Conservation (phyloP, 1,140 invertebrate genomes). For the Halesus radiatus region DNA sequence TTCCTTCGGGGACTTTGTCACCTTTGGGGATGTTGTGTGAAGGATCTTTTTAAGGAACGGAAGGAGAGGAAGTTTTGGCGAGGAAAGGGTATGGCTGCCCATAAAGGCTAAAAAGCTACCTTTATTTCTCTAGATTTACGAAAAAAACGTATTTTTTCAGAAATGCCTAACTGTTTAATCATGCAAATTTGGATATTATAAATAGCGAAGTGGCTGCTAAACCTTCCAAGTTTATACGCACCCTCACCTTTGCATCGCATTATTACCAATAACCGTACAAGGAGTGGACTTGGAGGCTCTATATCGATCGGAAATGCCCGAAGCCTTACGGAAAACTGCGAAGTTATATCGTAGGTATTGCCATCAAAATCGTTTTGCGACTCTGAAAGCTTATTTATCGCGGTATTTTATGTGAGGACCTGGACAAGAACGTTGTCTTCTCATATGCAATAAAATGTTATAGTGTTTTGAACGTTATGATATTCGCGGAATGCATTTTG, state of each 20-base stretch:
- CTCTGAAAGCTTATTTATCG: conserved; percentile 16
- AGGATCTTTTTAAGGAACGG: too few relatives aligned
- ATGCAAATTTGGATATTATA: too few relatives aligned
- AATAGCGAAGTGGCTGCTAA: not conserved
- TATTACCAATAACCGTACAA: conserved; percentile 31
- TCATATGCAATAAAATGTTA: conserved; percentile 26
- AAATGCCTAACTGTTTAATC: too few relatives aligned
- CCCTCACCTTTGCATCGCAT: not conserved
- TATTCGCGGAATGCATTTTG: conserved; percentile 6
- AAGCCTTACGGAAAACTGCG: conserved; percentile 29
- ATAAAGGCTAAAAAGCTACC: too few relatives aligned
- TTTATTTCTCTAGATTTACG: too few relatives aligned
- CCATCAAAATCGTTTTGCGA: conserved; percentile 30
- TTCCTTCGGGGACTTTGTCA: too few relatives aligned
- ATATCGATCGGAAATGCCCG: conserved; percentile 13
- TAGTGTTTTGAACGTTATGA: not conserved
- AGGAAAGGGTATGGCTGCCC: too few relatives aligned
- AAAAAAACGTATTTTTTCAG: too few relatives aligned
- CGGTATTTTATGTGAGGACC: conserved; percentile 1
- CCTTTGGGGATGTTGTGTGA: too few relatives aligned
- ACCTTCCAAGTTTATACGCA: not conserved
- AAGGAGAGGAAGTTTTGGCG: too few relatives aligned
- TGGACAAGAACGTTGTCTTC: not conserved
- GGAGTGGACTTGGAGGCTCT: conserved; percentile 20
- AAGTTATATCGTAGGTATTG: not conserved